Evolutionary conservation across 2,113 vertebrate species (phyloP), one percentile per base, ranked within the genome.

Genomic region (Paralichthys olivaceus): DNA sequence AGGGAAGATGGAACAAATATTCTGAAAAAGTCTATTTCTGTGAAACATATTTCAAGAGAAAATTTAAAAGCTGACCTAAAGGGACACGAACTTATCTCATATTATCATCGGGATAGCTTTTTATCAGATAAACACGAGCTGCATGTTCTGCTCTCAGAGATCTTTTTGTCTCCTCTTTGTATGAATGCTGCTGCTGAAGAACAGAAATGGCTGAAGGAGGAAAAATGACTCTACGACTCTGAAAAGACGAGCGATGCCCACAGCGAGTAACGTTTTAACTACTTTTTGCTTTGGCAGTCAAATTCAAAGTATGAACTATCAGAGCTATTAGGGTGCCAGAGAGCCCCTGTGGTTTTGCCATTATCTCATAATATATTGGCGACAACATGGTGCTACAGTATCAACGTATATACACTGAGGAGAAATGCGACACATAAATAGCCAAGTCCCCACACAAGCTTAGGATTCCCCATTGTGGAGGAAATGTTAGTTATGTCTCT

Each of bases 401-500:
- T 74, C 81, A 88, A 72, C 87, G 80, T 74, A 65, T 73, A 74
- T 75, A 69, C 63, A 54, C 47, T 26, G 66, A 75, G 83, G 76
- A 80, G 80, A 80, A 80, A 79, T 75, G 62, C 82, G 61, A 80
- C 70, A 75, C 69, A 80, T 80, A 74, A 86, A 87, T 68, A 86
- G 77, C 51, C 75, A 69, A 68, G 19, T n/a, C 68, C 72, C 74
- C 60, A 34, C 43, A 79, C 72, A 79, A 84, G 75, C 77, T 75
- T 78, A 84, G 75, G 77, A 75, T 83, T 77, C 75, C 79, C 81
- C 68, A 80, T 87, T 82, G 82, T 77, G 67, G 78, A 74, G 66
- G 71, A 76, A 88, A 89, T 80, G 75, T 87, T 83, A 90, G 83
- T 92, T 89, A 92, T 92, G 80, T 64, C 69, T 90, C 87, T 69